Evolutionary conservation across 2,797 vertebrate species (phyloP).

Genomic region (Cossypha caffra): DNA sequence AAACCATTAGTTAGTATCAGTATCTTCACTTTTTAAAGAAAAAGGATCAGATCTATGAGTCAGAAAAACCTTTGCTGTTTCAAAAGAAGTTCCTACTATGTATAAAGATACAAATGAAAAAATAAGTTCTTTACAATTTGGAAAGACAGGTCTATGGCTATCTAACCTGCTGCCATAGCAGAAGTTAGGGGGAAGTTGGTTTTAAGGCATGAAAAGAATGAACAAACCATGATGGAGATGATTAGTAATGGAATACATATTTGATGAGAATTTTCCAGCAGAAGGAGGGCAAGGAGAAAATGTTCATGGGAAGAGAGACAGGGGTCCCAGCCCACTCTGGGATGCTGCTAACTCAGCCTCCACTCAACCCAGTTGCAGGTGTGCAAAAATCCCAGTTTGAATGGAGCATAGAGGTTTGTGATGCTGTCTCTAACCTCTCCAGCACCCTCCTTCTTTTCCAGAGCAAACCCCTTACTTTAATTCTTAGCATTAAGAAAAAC

Average conservation of each 20-base stretch:
- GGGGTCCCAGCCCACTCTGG: rapidly evolving
- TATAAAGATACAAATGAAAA: not conserved
- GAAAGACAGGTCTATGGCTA: not conserved
- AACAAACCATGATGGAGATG: not conserved
- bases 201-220: not conserved
- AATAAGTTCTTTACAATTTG: not conserved
- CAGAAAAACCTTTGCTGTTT: not conserved
- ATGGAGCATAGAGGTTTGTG: not conserved
- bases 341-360: not conserved
- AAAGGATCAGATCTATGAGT: not conserved
- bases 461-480: not conserved
- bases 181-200: not conserved
- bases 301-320: rapidly evolving
- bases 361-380: not conserved
- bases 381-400: not conserved
- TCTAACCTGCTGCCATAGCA: not conserved
- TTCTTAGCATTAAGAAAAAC: not conserved
- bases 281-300: not conserved
- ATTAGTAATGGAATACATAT: not conserved
- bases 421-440: not conserved
- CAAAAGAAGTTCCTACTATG: not conserved
- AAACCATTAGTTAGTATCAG: not conserved
- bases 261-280: not conserved
- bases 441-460: not conserved
- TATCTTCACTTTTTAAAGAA: not conserved